Base-by-base conservation (phyloP, 2,888 invertebrate species). In the Yponomeuta evonymella region DNA sequence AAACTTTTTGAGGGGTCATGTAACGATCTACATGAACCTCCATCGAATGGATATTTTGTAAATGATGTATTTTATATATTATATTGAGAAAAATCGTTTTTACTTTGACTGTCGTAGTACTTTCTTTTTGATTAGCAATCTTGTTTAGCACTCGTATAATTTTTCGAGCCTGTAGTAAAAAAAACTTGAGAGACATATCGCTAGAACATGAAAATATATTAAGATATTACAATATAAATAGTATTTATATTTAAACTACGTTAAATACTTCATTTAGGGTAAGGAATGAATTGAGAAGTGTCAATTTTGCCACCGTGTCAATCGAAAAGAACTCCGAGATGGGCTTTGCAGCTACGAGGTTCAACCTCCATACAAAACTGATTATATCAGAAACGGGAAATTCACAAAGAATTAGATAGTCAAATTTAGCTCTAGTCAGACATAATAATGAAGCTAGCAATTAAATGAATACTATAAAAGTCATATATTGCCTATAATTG, bases 21-120 rank as follows among this genome's bases (percentile, higher is more conserved):
- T 73, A 76, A 77, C 76, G 74, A 58, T 58, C 79, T 78, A 76
- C 76, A 75, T 48, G 75, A 78, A 75, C 77, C 79, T 76, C 79
- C 84, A 84, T 81, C 71, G 68, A 71, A 81, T 81, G 70, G 79
- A 87, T 89, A 89, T 90, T 90, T 90, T 91, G 85, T 90, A 89
- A 86, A 86, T 80, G 80, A 84, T 87, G 85, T 91, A 90, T 89
- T 90, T 90, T 90, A 89, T 91, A 91, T 87, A 87, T 87, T 86
- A 83, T 87, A 88, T 87, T 88, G 79, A 43, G 43, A 85, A 83
- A 68, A 68, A 48, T 71, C 51, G 58, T 51, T 73, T 73, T 75
- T 72, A 72, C 72, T 77, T 77, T 76, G 66, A 74, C 74, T 71
- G 64, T 71, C 66, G 51, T 69, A 69, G 71, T 63, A 58, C 64